These are phyloP conservation scores for Cichlasoma orientale DNA, from an alignment of 2,797 vertebrate genomes.

Conservation along the genomic window DNA sequence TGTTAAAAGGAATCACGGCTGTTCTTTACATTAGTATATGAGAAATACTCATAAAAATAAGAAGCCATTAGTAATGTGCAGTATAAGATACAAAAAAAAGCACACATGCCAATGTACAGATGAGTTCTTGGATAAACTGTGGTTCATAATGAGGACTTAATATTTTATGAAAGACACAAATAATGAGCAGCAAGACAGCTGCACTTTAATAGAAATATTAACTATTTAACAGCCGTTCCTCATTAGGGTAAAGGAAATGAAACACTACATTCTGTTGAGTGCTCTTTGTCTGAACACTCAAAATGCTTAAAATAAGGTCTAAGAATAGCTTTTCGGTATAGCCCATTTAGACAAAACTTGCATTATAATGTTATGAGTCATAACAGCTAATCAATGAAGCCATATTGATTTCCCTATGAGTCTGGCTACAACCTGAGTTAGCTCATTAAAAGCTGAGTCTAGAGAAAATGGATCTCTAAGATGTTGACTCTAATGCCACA, in stretches of 20 bases:
- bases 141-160: conserved; percentile 6
- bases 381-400: conserved; percentile 46
- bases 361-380: conserved; percentile 26
- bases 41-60: background rate
- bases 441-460: conserved; percentile 42
- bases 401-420: conserved; percentile 40
- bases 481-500: background rate
- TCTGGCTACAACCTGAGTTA: conserved; percentile 5
- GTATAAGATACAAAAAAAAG: background rate
- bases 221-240: conserved; percentile 13
- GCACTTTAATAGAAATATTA: background rate
- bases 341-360: conserved; percentile 9
- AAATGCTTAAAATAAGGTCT: conserved; percentile 18
- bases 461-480: conserved; percentile 41
- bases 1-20: background rate
- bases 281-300: background rate
- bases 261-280: background rate
- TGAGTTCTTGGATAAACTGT: background rate
- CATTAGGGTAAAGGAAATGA: background rate
- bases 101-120: background rate
- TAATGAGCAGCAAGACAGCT: background rate
- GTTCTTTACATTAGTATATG: background rate
- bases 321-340: conserved; percentile 20
- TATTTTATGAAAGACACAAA: conserved; percentile 3
- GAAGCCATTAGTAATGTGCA: background rate